A percentile compares a stretch with the other conserved stretches of the same genome.
These are phyloP conservation scores for Xenopus laevis DNA, from an alignment of 2,113 vertebrate species.

Conservation along the genomic window DNA sequence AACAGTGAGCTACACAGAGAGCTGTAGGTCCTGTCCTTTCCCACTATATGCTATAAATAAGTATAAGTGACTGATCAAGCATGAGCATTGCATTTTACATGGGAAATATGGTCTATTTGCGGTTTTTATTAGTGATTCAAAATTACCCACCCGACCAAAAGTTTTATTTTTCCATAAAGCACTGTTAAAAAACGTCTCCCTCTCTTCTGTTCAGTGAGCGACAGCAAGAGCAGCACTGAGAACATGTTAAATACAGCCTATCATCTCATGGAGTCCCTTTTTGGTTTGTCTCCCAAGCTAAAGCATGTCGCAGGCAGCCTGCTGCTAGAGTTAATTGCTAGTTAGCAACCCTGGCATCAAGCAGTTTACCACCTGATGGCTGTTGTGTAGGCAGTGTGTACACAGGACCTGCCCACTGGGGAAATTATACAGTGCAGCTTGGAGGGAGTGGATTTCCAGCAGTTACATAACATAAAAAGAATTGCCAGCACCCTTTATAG, in stretches of 20 bases:
- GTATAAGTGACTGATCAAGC: no score
- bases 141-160: no score
- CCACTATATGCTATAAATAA: no score
- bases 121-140: no score
- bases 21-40: no score
- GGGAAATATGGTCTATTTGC: no score
- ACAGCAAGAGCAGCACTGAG: background rate
- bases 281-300: constrained; percentile 12
- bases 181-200: no score
- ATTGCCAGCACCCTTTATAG: background rate
- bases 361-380: constrained; percentile 26
- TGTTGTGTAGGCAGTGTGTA: constrained; percentile 22
- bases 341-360: constrained; percentile 32
- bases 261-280: background rate
- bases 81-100: no score
- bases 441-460: background rate
- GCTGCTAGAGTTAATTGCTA: constrained; percentile 29
- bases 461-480: background rate
- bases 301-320: constrained; percentile 4
- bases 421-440: constrained; percentile 12
- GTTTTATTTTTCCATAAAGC: no score
- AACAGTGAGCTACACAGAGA: no score
- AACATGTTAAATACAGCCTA: background rate
- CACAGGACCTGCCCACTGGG: constrained; percentile 12
- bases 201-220: background rate